These are phyloP conservation scores for Crotophaga sulcirostris DNA, from an alignment of 2,113 vertebrate species.

Conservation along the genomic window DNA sequence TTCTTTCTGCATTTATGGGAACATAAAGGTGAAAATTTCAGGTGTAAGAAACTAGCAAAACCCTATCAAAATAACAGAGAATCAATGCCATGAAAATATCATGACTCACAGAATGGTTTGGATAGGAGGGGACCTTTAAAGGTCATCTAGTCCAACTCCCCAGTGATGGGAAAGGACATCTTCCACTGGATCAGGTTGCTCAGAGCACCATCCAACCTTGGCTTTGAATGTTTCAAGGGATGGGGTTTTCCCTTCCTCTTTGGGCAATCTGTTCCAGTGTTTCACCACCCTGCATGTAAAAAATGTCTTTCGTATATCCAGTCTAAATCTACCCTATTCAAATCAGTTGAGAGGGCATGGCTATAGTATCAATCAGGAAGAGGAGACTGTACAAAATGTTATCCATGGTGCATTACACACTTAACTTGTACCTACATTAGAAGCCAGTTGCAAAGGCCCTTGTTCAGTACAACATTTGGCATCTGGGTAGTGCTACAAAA, in stretches of 20 bases:
- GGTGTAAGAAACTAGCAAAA: background rate
- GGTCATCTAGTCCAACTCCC: too few relatives aligned
- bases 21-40: background rate
- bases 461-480: background rate
- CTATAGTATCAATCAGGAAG: background rate
- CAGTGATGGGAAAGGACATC: too few relatives aligned
- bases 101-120: too few relatives aligned
- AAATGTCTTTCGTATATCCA: too few relatives aligned
- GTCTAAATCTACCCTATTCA: background rate
- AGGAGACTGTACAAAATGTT: background rate
- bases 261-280: too few relatives aligned
- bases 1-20: background rate
- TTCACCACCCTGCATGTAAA: too few relatives aligned
- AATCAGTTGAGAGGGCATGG: background rate
- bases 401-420: background rate
- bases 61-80: background rate
- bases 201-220: too few relatives aligned
- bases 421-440: background rate
- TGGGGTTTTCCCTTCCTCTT: too few relatives aligned
- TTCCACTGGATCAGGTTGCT: too few relatives aligned
- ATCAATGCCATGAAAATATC: background rate
- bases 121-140: too few relatives aligned
- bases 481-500: background rate
- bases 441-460: background rate
- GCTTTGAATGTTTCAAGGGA: too few relatives aligned